phyloP scores from a whole-genome alignment of 1,140 invertebrate species.

The Musca vetustissima region DNA sequence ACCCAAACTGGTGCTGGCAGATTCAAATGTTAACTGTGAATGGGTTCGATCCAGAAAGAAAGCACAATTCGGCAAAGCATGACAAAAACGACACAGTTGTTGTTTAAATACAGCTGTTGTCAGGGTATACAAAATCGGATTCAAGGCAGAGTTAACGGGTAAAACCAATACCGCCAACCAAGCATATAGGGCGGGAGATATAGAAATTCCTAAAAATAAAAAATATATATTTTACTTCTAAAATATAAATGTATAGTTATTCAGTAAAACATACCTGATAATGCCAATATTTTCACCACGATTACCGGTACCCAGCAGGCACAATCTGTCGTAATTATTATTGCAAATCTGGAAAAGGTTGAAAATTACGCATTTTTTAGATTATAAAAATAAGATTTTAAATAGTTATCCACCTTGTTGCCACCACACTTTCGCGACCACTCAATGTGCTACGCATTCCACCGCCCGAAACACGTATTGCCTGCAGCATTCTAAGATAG shows the following conservation, averaged over 20 bases:
- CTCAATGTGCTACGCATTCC: conserved; percentile 61
- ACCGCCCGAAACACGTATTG: conserved; percentile 60
- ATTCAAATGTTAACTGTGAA: conserved; percentile 46
- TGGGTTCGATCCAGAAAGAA: conserved; percentile 42
- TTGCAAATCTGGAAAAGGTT: conserved; percentile 53
- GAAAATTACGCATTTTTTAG: no score
- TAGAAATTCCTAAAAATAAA: conserved; percentile 50
- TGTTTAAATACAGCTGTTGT: conserved; percentile 64
- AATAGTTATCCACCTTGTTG: conserved; percentile 43
- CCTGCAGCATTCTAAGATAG: conserved; percentile 62
- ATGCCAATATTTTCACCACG: conserved; percentile 61
- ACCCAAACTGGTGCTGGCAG: conserved; percentile 47
- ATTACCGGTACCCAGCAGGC: conserved; percentile 69
- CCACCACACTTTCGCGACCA: conserved; percentile 59
- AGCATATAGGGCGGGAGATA: conserved; percentile 62
- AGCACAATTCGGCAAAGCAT: conserved; percentile 46
- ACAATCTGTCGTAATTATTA: conserved; percentile 64
- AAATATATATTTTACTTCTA: background rate
- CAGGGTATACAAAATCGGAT: conserved; percentile 71
- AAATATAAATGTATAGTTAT: background rate
- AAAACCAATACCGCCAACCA: conserved; percentile 71
- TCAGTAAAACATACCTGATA: conserved; percentile 55
- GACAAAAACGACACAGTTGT: conserved; percentile 55
- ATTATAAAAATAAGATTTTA: background rate
- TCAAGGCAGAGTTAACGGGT: conserved; percentile 71